Evolutionary conservation across 2,797 vertebrate genomes (phyloP).

Genomic region (Amblyraja radiata): DNA sequence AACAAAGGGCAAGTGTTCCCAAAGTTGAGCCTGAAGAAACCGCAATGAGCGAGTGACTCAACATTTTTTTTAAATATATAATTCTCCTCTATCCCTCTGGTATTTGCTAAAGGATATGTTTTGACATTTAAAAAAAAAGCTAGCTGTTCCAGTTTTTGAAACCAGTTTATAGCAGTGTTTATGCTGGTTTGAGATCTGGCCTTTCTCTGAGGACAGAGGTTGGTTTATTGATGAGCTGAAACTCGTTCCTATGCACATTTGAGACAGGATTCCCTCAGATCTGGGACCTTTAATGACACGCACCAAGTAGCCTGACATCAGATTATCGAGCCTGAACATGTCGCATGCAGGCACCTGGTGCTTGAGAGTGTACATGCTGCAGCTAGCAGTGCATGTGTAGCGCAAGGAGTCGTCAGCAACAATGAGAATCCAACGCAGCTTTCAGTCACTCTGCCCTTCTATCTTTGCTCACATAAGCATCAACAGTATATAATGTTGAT

Average conservation of each 20-base stretch:
- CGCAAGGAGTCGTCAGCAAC: neutral
- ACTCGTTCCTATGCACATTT: neutral
- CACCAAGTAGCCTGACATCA: neutral
- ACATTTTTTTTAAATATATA: neutral
- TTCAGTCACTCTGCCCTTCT: neutral
- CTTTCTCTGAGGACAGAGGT: neutral
- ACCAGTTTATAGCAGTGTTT: neutral
- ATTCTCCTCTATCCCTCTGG: slow-evolving; percentile 10
- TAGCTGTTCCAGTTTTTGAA: slow-evolving; percentile 19
- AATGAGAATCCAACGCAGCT: neutral
- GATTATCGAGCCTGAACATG: slow-evolving; percentile 12
- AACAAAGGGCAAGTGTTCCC: neutral
- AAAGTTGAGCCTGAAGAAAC: neutral
- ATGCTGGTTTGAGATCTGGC: neutral
- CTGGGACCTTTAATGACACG: neutral
- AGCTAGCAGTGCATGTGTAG: neutral
- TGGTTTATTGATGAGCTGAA: neutral
- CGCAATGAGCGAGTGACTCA: neutral
- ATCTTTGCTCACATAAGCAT: slow-evolving; percentile 25
- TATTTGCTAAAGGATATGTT: neutral
- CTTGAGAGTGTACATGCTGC: neutral
- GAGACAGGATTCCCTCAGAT: neutral
- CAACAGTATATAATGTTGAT: neutral
- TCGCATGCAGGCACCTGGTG: slow-evolving; percentile 4
- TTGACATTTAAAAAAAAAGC: neutral